Evolutionary conservation across 2,888 invertebrate genomes (phyloP).

Genomic region (Platycheirus albimanus): DNA sequence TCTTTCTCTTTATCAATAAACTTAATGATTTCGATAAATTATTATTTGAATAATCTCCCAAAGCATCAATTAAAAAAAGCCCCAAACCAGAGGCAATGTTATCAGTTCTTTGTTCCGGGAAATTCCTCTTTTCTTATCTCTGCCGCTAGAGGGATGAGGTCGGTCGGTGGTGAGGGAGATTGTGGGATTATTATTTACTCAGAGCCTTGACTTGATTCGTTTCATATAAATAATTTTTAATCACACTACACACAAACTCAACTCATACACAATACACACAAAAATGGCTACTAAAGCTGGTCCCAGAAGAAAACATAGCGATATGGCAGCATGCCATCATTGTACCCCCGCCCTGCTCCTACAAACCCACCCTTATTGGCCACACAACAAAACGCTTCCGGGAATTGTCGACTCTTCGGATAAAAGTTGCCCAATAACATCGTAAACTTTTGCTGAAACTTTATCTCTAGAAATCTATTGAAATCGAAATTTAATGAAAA

Average conservation of each 20-base stretch:
- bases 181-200: constrained; percentile 47
- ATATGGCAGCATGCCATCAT: constrained; percentile 34
- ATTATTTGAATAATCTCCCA: constrained; percentile 43
- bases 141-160: too few species aligned
- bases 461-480: constrained; percentile 61
- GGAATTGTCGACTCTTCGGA: constrained; percentile 37
- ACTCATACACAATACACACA: too few species aligned
- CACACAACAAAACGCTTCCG: constrained; percentile 9
- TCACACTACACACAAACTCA: constrained; percentile 57
- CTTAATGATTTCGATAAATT: constrained; percentile 41
- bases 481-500: constrained; percentile 70
- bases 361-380: constrained; percentile 13
- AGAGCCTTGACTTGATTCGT: constrained; percentile 15
- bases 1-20: not conserved
- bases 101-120: constrained; percentile 2
- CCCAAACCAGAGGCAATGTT: constrained; percentile 17
- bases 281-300: not conserved
- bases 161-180: too few species aligned
- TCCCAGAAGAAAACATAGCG: not conserved
- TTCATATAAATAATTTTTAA: constrained; percentile 62
- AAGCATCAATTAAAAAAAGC: constrained; percentile 56
- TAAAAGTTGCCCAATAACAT: constrained; percentile 65
- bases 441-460: constrained; percentile 62
- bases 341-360: not conserved
- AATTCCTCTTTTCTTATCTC: constrained; percentile 42